These are phyloP conservation scores for Adelges cooleyi DNA, from an alignment of 1,140 invertebrate species.

Conservation along the genomic window DNA sequence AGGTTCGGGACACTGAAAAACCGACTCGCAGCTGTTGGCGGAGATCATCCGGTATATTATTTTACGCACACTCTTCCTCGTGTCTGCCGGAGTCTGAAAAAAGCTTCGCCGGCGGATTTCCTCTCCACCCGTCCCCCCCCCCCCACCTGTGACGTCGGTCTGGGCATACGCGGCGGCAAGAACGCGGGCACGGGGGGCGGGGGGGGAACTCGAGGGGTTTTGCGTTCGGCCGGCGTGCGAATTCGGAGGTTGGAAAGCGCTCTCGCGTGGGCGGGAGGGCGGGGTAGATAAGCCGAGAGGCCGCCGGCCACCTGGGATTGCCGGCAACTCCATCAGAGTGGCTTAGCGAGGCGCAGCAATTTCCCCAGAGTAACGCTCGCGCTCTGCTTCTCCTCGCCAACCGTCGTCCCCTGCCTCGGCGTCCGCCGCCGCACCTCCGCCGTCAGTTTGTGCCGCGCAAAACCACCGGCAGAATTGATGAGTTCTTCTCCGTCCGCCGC, in stretches of 20 bases:
- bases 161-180: background rate
- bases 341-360: slow-evolving; percentile 27
- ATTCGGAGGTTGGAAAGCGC: background rate
- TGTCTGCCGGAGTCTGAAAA: slow-evolving; percentile 1
- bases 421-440: background rate
- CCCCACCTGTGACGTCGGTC: background rate
- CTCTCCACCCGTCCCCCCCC: background rate
- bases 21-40: no score
- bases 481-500: background rate
- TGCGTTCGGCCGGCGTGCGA: background rate
- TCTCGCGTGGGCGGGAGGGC: background rate
- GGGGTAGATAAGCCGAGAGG: slow-evolving; percentile 26
- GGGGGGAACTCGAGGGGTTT: no score
- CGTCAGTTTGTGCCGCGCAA: background rate
- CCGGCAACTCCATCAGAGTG: slow-evolving; percentile 26
- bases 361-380: slow-evolving; percentile 26
- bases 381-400: background rate
- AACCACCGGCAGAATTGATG: slow-evolving; percentile 21
- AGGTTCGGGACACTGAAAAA: no score
- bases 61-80: background rate
- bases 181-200: background rate
- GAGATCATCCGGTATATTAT: no score
- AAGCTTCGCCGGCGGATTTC: background rate
- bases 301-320: slow-evolving; percentile 27
- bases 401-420: background rate